A percentile compares a stretch with the other conserved stretches of the same genome.
Conservation (phyloP, 53 echinoderm and acorn worm species). For the Holothuria scabra region DNA sequence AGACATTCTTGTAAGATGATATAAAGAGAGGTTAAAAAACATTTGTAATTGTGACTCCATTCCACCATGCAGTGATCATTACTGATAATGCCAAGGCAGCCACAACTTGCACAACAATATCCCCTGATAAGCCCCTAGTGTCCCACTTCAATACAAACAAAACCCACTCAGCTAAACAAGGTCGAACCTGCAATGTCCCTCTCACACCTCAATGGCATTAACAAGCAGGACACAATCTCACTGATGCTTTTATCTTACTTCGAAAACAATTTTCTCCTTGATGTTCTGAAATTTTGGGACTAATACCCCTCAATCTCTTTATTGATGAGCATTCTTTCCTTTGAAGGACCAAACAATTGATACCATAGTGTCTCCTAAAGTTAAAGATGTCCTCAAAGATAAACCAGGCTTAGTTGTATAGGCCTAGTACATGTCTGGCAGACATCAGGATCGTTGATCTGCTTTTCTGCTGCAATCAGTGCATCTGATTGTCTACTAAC, state of each 20-base stretch:
- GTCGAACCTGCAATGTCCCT: slow-evolving; percentile 18
- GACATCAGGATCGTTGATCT: too few species aligned
- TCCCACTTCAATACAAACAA: too few species aligned
- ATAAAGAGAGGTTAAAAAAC: too few species aligned
- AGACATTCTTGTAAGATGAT: too few species aligned
- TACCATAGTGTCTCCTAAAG: background rate
- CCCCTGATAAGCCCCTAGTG: too few species aligned
- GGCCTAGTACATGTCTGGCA: too few species aligned
- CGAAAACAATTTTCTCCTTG: slow-evolving; percentile 8
- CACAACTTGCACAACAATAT: too few species aligned
- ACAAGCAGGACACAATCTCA: background rate
- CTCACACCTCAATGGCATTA: slow-evolving; percentile 14
- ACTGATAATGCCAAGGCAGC: too few species aligned
- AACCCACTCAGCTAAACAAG: slow-evolving; percentile 1
- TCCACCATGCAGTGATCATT: too few species aligned
- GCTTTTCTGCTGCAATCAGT: slow-evolving; percentile 2
- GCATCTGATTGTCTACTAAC: background rate
- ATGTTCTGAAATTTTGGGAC: background rate
- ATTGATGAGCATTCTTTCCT: background rate
- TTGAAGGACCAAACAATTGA: slow-evolving; percentile 20
- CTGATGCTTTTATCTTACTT: background rate
- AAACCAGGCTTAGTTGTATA: too few species aligned
- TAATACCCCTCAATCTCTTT: slow-evolving; percentile 26
- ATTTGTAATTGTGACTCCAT: too few species aligned
- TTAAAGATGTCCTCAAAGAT: too few species aligned